Base-by-base conservation (phyloP, 2,888 invertebrate genomes). In the Athetis lepigone region DNA sequence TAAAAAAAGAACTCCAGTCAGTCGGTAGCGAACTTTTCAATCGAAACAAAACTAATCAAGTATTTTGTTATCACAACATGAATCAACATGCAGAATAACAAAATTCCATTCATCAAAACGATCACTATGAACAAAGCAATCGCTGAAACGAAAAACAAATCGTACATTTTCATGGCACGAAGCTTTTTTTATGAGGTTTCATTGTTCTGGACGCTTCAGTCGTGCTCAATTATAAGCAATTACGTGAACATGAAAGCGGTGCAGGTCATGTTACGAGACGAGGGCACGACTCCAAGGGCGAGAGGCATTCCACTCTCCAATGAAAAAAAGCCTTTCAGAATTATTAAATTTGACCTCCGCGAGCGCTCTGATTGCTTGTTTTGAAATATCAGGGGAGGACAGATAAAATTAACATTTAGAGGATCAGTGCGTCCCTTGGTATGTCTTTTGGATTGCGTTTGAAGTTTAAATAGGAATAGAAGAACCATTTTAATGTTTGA, bases 381-480 rank as follows among this genome's bases (percentile, higher is more conserved):
- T 77, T 56, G 62, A 77, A 75, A 70, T 73, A 51, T 56, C 70
- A 70, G 45, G 62, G 57, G 70, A 75, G 45, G 37, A 39, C 46
- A 65, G 55, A 66, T 74, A 65, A 75, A 77, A 75, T 75, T 75
- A 70, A 70, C 70, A 78, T 75, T 60, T 70, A 75, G 49, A 74
- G 61, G 72, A 61, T 75, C 64, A 68, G 36, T 40, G 37, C 43
- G 75, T 75, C 72, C 70, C 72, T 75, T 39, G 70, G 64, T 40
- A 45, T 47, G 21, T 67, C 70, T 59, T 67, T 40, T 52, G 40
- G 54, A 68, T 70, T 68, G 29, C 37, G 61, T 70, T 59, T 69
- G 40, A 66, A 52, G 27, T 59, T 70, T 47, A 67, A 73, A 67
- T 70, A 67, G 52, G 46, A 52, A 58, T 9, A 11, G 9, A 18